Evolutionary conservation across 2,113 vertebrate species (phyloP), one percentile per base, ranked within the genome.

Genomic region (Chrysochloris asiatica): DNA sequence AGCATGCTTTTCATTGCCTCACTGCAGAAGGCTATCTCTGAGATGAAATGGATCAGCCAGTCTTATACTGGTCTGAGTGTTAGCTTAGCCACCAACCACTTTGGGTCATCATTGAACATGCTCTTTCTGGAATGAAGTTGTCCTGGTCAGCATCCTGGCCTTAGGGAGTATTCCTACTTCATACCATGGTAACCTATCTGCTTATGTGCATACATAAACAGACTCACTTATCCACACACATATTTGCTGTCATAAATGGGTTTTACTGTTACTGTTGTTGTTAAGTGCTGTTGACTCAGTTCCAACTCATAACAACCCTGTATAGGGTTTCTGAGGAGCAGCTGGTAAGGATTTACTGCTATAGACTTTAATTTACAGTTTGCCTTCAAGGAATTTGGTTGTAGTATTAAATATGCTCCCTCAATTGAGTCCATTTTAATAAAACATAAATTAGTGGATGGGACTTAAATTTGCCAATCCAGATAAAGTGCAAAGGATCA

Each of bases 381-480:
- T 77, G n/a, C 73, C 88, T 86, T 93, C 84, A 95, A 91, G 43
- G n/a, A 91, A 63, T 67, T 94, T 87, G 67, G 33, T 54, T 88
- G n/a, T 11, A 73, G 52, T 76, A 33, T 21, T 86, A 82, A 80
- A 83, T 92, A 86, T 52, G 63, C 10, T 91, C 59, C 48, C 36
- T 90, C 81, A 63, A 72, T 80, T 78, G 36, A 87, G 61, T 82
- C 81, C 63, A 52, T 75, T 92, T 94, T 75, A 95, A 91, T 89
- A 85, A 85, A 89, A 81, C 65, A 92, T 56, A 83, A 94, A 82
- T 95, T 93, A 87, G 56, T 93, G 67, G 80, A 95, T 72, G 36
- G 48, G 76, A 65, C n/a, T 95, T 95, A 89, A 93, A 94, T 91
- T 56, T 96, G 77, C 93, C 94, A 87, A 93, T 91, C 93, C 84